phyloP scores from a whole-genome alignment of 2,113 vertebrate genomes.

The Pleuronectes platessa region DNA sequence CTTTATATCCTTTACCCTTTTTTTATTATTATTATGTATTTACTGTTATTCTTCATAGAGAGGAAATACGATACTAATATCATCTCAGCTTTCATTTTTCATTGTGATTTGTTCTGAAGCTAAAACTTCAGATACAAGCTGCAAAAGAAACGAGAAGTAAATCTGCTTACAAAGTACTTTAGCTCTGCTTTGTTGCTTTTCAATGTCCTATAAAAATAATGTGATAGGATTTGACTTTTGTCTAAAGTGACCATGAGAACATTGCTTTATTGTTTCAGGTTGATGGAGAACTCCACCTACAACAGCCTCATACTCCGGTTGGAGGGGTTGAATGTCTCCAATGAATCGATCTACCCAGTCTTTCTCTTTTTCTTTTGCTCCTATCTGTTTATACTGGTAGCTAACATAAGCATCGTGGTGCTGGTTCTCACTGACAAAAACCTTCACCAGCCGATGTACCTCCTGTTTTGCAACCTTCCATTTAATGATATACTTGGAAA shows the following conservation, averaged over 20 bases:
- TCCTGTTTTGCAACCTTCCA: slow-evolving; percentile 68
- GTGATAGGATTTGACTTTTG: too few species aligned
- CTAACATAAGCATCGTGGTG: slow-evolving; percentile 46
- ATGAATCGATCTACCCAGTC: slow-evolving; percentile 31
- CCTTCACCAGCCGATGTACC: slow-evolving; percentile 74
- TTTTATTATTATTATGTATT: too few species aligned
- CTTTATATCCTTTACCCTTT: slow-evolving; percentile 7
- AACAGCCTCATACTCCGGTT: slow-evolving; percentile 48
- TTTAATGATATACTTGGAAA: slow-evolving; percentile 69
- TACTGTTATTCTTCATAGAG: too few species aligned
- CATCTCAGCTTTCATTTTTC: too few species aligned
- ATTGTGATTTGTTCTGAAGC: neutral
- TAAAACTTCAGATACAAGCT: too few species aligned
- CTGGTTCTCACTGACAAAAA: slow-evolving; percentile 46
- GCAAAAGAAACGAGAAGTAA: too few species aligned
- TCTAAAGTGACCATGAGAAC: neutral
- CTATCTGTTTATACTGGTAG: slow-evolving; percentile 57
- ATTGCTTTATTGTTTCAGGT: neutral
- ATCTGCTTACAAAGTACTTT: too few species aligned
- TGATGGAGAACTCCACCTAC: slow-evolving; percentile 63
- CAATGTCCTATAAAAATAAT: too few species aligned
- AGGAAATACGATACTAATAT: too few species aligned
- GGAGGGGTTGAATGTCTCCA: slow-evolving; percentile 58
- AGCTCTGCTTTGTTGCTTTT: too few species aligned
- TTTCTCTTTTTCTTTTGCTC: slow-evolving; percentile 58